These are phyloP conservation scores for Pteropus alecto DNA, from an alignment of 2,113 vertebrate genomes.

Conservation along the genomic window DNA sequence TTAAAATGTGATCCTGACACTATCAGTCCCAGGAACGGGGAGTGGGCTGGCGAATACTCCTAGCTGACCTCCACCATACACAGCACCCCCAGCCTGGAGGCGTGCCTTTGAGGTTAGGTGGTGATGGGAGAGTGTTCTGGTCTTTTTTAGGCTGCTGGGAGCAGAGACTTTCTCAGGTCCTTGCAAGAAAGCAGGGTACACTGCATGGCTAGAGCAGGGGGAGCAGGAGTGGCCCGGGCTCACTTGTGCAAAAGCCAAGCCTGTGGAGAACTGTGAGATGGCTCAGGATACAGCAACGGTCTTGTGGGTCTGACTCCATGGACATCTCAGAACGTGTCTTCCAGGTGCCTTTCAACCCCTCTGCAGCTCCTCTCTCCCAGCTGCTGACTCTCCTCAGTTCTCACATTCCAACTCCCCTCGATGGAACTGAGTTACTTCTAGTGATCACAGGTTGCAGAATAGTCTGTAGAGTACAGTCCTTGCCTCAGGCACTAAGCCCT, in stretches of 20 bases:
- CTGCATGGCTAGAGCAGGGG: rapidly evolving
- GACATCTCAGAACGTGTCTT: not conserved
- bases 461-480: not conserved
- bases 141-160: not conserved
- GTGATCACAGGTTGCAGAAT: not conserved
- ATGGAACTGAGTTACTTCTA: not conserved
- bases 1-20: slow-evolving; percentile 10
- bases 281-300: not conserved
- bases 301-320: not conserved
- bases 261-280: rapidly evolving
- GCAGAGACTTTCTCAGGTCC: not conserved
- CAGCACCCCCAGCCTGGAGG: not conserved
- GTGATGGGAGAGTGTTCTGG: not conserved
- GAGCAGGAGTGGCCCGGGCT: not conserved
- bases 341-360: not conserved
- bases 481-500: not conserved
- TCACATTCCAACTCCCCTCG: not conserved
- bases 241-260: not conserved
- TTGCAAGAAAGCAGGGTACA: not conserved
- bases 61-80: rapidly evolving
- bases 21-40: rapidly evolving
- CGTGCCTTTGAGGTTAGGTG: not conserved
- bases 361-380: not conserved
- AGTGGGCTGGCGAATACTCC: not conserved
- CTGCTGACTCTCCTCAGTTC: not conserved